Percentiles rank a stretch among this genome's conserved stretches.
Conservation (phyloP, 2,888 invertebrate species). For the Drosophila putrida region DNA sequence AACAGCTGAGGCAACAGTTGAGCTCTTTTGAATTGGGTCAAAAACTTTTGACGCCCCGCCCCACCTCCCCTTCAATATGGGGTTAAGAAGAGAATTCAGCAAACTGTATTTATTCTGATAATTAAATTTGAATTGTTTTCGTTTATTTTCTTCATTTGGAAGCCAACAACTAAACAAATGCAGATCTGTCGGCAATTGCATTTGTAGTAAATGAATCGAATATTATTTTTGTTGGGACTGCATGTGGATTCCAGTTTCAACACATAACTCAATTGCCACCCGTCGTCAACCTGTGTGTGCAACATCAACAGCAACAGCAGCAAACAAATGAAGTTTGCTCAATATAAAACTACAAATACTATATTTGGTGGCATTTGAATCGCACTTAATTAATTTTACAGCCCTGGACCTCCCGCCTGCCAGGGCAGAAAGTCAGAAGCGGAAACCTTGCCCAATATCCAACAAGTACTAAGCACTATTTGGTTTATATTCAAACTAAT, state of each 20-base stretch:
- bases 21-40: conserved; percentile 40
- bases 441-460: conserved; percentile 55
- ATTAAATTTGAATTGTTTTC: not conserved
- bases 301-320: conserved; percentile 16
- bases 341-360: conserved; percentile 39
- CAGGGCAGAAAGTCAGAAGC: not conserved
- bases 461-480: conserved; percentile 12
- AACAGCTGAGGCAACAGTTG: conserved; percentile 57
- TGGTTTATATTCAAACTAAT: conserved; percentile 38
- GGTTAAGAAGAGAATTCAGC: conserved; percentile 3
- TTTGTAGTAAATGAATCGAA: conserved; percentile 26
- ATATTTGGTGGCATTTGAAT: conserved; percentile 50
- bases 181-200: conserved; percentile 18
- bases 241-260: conserved; percentile 54
- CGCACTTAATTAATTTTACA: conserved; percentile 74
- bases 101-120: conserved; percentile 2
- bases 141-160: not conserved
- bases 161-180: conserved; percentile 4
- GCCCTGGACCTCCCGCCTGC: conserved; percentile 34
- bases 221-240: conserved; percentile 15
- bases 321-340: conserved; percentile 9
- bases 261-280: conserved; percentile 64
- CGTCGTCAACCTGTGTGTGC: conserved; percentile 45
- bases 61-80: not conserved
- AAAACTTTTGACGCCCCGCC: not conserved